Evolutionary conservation across 1,140 invertebrate species (phyloP).

Genomic region (Drosophila prosaltans): DNA sequence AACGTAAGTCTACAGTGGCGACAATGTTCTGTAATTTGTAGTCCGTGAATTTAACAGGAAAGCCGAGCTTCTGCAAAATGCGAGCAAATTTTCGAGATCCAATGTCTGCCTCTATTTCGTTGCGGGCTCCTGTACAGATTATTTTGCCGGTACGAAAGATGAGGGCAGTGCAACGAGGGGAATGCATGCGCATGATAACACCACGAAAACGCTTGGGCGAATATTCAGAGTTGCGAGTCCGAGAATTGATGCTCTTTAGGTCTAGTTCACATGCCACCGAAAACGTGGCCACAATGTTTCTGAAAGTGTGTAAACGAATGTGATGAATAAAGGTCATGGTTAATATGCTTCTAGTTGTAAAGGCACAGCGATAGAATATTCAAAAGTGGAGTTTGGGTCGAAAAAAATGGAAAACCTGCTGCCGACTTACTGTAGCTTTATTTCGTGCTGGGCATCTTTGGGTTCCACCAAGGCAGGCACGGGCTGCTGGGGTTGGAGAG

Average conservation of each 20-base stretch:
- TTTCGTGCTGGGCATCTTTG: conserved; percentile 79
- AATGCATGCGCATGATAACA: conserved; percentile 98
- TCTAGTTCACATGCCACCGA: conserved; percentile 94
- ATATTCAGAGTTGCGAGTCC: conserved; percentile 99
- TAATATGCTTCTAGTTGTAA: neutral
- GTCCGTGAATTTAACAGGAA: conserved; percentile 96
- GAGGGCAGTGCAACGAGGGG: conserved; percentile 97
- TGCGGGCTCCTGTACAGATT: conserved; percentile 98
- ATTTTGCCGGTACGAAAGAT: conserved; percentile 99
- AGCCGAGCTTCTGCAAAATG: conserved; percentile 99
- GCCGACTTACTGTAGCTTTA: conserved; percentile 82
- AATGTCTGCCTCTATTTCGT: conserved; percentile 95
- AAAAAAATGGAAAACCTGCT: neutral
- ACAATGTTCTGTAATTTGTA: conserved; percentile 99
- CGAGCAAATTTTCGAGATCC: conserved; percentile 98
- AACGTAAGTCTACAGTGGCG: conserved; percentile 98
- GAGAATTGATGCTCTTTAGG: conserved; percentile 95
- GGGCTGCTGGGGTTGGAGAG: conserved; percentile 67
- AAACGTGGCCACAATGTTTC: conserved; percentile 98
- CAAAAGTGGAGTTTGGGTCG: neutral
- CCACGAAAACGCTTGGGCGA: conserved; percentile 99
- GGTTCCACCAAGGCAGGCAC: conserved; percentile 54
- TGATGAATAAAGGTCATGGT: conserved; percentile 1
- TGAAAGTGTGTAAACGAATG: conserved; percentile 70
- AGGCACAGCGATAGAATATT: neutral